phyloP scores from a whole-genome alignment of 2,113 vertebrate species.

The Hippocampus barbouri region DNA sequence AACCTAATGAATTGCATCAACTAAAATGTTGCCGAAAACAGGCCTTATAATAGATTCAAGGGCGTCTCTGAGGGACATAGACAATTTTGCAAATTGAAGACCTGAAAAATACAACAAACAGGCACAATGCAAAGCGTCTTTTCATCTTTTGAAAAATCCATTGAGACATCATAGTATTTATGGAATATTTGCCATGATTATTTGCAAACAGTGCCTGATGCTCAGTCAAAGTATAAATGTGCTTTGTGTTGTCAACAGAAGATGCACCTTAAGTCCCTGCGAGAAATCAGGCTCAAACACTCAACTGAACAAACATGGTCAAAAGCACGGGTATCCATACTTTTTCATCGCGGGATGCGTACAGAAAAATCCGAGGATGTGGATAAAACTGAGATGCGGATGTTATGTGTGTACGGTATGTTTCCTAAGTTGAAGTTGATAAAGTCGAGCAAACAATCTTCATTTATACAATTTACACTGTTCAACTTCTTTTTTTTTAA shows the following conservation, averaged over 20 bases:
- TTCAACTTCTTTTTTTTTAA: too few relatives aligned
- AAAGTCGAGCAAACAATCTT: too few relatives aligned
- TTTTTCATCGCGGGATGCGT: not conserved
- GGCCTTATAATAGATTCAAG: not conserved
- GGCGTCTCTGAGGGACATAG: not conserved
- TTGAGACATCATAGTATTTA: not conserved
- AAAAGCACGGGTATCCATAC: not conserved
- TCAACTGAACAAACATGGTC: not conserved
- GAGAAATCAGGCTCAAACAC: not conserved
- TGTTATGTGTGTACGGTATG: too few relatives aligned
- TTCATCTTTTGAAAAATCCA: not conserved
- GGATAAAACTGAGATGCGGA: too few relatives aligned
- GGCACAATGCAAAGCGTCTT: not conserved
- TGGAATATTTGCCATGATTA: not conserved
- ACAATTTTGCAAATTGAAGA: not conserved
- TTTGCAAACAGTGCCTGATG: not conserved
- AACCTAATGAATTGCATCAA: not conserved
- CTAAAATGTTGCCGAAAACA: not conserved
- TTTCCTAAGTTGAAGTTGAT: too few relatives aligned
- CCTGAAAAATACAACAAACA: not conserved
- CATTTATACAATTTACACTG: too few relatives aligned
- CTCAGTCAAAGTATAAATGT: not conserved
- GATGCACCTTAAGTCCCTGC: not conserved
- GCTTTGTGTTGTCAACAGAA: not conserved
- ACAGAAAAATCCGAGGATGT: not conserved